Base-by-base conservation (phyloP, 2,113 vertebrate genomes). In the Mormyrus iriodes region DNA sequence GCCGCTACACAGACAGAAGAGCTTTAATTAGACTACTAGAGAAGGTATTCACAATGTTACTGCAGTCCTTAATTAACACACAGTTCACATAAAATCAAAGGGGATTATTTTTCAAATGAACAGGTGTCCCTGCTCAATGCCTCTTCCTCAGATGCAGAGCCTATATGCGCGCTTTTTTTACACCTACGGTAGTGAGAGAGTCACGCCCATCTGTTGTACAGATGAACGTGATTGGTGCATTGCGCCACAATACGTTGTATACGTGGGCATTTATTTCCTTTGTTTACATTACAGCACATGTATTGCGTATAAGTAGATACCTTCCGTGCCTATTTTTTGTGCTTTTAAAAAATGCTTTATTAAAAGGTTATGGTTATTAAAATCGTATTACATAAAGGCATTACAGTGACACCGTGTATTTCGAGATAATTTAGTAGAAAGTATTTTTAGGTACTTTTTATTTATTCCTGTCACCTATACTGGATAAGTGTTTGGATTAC, bases 1-100 rank as follows among this genome's bases (percentile, higher is more conserved):
- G 73, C 73, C 6, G 65, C 92, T 89, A 24, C 86, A 7, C 58
- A 90, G 86, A 92, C 93, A 92, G 90, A 46, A 90, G 27, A 92
- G 94, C 94, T 94, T 94, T 95, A 95, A 96, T 96, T 95, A 95
- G 92, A 93, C 89, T 89, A 48, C 35, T 21, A 87, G 89, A 88
- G 83, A 89, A 44, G 27, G 90, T 91, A 88, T 90, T 91, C 90
- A 85, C 88, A 24, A 88, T 58, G 55, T 92, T 91, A 91, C 88
- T 79, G 55, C 15, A 48, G 42, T 88, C 91, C 92, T 94, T 94
- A 93, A 93, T 94, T 94, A 91, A 91, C 90, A 76, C 39, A 88
- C 91, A 88, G 92, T 92, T 91, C 93, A 91, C 93, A 93, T 94
- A 92, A 94, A 95, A 94, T 95, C 94, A 95, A 95, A 95, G 93